Conservation (phyloP, 53 echinoderm and acorn worm species). For the Henricia sp. region DNA sequence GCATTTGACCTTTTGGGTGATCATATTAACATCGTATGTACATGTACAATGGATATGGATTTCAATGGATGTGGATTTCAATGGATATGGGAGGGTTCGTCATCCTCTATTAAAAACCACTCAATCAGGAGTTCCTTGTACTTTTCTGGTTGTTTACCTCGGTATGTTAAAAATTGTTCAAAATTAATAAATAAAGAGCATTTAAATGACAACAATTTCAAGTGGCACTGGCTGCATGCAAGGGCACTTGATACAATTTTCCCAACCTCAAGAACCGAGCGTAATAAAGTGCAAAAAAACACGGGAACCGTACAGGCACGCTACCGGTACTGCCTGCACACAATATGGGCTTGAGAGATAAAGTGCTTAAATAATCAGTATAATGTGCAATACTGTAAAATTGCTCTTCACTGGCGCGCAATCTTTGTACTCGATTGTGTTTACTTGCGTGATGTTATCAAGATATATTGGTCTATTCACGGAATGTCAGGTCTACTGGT, state of each 20-base stretch:
- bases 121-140: too few relatives aligned
- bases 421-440: conserved; percentile 43
- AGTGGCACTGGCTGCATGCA: neutral
- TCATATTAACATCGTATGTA: too few relatives aligned
- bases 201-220: neutral
- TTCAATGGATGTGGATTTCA: too few relatives aligned
- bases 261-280: neutral
- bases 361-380: conserved; percentile 19
- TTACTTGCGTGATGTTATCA: conserved; percentile 37
- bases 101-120: too few relatives aligned
- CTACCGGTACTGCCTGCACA: neutral
- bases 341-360: conserved; percentile 10
- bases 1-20: too few relatives aligned
- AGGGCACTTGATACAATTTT: conserved; percentile 15
- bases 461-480: conserved; percentile 1
- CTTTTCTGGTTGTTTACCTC: too few relatives aligned
- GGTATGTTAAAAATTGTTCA: too few relatives aligned
- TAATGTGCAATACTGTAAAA: neutral
- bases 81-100: too few relatives aligned
- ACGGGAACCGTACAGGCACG: too few relatives aligned
- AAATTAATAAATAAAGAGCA: too few relatives aligned
- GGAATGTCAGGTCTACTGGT: neutral
- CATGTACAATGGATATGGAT: too few relatives aligned
- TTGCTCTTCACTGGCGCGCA: neutral
- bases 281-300: too few relatives aligned